A percentile compares a stretch with the other conserved stretches of the same genome.
phyloP scores from a whole-genome alignment of 2,888 invertebrate genomes.

The Encarsia formosa region DNA sequence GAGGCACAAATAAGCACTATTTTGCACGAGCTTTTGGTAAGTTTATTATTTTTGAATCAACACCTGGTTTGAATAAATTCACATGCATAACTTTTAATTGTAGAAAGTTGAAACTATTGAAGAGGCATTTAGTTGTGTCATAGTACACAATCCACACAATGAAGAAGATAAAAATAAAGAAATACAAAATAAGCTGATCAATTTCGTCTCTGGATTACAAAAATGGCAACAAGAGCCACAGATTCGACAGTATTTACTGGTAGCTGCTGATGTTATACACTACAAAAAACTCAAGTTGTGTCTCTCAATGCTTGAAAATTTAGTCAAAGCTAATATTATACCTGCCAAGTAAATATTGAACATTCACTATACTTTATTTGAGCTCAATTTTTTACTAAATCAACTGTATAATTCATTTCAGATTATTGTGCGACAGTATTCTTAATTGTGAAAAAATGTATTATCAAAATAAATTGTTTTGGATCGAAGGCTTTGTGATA shows the following conservation, averaged over 20 bases:
- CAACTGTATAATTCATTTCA: conserved; percentile 43
- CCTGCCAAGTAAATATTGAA: conserved; percentile 65
- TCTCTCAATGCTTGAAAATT: conserved; percentile 68
- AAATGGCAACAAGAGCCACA: conserved; percentile 73
- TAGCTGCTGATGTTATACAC: conserved; percentile 70
- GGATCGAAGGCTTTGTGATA: conserved; percentile 83
- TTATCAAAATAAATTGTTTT: conserved; percentile 78
- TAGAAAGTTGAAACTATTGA: conserved; percentile 80
- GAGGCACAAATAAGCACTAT: conserved; percentile 63
- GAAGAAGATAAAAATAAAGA: conserved; percentile 65
- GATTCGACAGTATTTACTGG: conserved; percentile 68
- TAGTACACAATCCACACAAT: conserved; percentile 71
- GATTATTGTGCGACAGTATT: conserved; percentile 83
- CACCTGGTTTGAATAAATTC: background rate
- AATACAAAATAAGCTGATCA: conserved; percentile 68
- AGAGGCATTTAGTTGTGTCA: conserved; percentile 84
- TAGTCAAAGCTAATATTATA: conserved; percentile 69
- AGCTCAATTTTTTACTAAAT: background rate
- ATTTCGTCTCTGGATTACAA: conserved; percentile 62
- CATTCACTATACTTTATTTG: background rate
- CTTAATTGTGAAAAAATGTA: conserved; percentile 76
- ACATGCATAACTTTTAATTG: too few relatives aligned
- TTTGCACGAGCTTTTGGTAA: conserved; percentile 65
- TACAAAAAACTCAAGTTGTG: conserved; percentile 72
- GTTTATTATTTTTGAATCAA: too few relatives aligned